These are phyloP conservation scores for Leptura quadrifasciata DNA, from an alignment of 2,888 invertebrate species.

Conservation along the genomic window DNA sequence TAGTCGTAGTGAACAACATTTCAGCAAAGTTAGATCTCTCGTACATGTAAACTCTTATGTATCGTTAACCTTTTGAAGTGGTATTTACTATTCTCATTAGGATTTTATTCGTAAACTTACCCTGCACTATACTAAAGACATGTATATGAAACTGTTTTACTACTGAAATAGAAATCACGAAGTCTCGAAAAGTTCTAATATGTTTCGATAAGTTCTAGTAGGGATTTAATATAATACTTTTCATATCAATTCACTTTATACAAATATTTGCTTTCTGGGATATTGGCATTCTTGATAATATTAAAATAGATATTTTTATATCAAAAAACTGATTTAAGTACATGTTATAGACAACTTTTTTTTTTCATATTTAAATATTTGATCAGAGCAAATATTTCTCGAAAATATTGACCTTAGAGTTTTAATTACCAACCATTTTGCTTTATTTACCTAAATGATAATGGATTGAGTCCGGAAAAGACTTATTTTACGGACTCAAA, in stretches of 20 bases:
- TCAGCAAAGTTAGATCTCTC: slow-evolving; percentile 40
- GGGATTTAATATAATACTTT: background rate
- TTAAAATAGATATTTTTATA: background rate
- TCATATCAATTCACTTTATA: too few species aligned
- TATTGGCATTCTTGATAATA: too few species aligned
- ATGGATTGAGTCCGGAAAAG: too few species aligned
- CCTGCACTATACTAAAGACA: background rate
- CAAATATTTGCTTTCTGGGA: too few species aligned
- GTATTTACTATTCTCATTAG: background rate
- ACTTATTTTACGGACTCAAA: too few species aligned
- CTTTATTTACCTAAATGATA: too few species aligned
- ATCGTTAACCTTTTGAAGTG: background rate
- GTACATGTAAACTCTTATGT: background rate
- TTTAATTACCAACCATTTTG: too few species aligned
- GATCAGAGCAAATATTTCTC: too few species aligned
- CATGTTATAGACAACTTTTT: too few species aligned
- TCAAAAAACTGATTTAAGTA: too few species aligned
- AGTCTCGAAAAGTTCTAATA: background rate
- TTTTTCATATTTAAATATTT: too few species aligned
- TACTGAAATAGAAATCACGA: background rate
- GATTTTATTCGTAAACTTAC: background rate
- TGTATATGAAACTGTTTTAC: background rate
- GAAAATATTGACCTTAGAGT: too few species aligned
- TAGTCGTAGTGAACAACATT: slow-evolving; percentile 50
- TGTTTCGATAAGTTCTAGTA: background rate